phyloP scores from a whole-genome alignment of 2,113 vertebrate genomes.

The Brachypteracias leptosomus region DNA sequence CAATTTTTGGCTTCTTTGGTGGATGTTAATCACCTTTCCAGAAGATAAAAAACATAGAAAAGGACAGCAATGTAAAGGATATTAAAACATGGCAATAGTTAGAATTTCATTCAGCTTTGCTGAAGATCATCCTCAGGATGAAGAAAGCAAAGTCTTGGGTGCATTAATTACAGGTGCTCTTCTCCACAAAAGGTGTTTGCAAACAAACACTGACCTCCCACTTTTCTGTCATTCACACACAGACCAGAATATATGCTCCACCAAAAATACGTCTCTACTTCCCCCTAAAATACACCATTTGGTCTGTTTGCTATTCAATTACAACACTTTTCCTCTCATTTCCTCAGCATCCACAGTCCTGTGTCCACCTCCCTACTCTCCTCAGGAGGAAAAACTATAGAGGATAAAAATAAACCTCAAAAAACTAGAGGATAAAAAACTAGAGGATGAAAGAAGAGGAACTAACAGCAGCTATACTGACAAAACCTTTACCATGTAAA shows the following conservation, averaged over 20 bases:
- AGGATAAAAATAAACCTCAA: not conserved
- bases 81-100: not conserved
- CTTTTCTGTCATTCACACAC: not conserved
- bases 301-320: not conserved
- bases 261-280: not conserved
- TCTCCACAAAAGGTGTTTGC: not conserved
- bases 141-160: not conserved
- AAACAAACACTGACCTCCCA: not conserved
- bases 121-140: not conserved
- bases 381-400: not conserved
- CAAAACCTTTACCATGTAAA: not conserved
- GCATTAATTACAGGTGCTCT: not conserved
- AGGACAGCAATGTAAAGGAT: not conserved
- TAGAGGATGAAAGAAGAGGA: not conserved
- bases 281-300: fast-evolving
- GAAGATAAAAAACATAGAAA: not conserved
- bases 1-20: not conserved
- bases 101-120: not conserved
- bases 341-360: not conserved
- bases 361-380: not conserved
- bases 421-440: not conserved
- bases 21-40: not conserved
- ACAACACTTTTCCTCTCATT: not conserved
- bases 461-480: not conserved
- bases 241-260: not conserved